A percentile compares a stretch with the other conserved stretches of the same genome.
These are phyloP conservation scores for Cebus imitator DNA, from an alignment of 2,113 vertebrate species.

Conservation along the genomic window DNA sequence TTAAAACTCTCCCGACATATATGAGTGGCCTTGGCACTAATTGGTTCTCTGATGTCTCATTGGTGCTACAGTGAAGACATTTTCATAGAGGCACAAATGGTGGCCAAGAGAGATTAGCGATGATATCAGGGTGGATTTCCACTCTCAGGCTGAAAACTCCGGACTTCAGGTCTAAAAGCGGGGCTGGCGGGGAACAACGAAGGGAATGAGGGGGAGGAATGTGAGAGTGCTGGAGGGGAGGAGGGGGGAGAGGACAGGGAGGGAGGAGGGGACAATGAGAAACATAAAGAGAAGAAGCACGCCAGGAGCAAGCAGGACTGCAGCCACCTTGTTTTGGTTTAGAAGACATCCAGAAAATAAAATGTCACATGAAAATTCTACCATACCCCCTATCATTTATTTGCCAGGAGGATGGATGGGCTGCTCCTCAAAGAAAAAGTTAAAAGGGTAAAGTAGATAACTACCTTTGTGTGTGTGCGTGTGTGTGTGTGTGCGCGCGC, in stretches of 20 bases:
- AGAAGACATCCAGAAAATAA: not conserved
- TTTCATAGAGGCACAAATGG: not conserved
- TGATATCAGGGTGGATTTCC: not conserved
- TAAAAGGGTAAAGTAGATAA: not conserved
- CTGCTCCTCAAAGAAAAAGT: not conserved
- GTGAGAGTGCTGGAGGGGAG: no score
- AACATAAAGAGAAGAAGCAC: not conserved
- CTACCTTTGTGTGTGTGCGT: no score
- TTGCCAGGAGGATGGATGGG: not conserved
- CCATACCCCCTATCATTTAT: no score
- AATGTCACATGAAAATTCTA: not conserved
- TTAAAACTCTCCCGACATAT: not conserved
- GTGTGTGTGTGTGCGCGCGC: no score
- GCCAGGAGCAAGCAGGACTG: not conserved
- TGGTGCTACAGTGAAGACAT: not conserved
- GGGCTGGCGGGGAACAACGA: accelerated
- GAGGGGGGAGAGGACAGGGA: not conserved
- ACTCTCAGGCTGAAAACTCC: not conserved
- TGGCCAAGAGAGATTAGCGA: not conserved
- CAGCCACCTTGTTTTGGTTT: not conserved
- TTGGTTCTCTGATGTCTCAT: accelerated
- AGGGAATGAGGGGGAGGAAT: not conserved
- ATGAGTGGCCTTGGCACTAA: not conserved
- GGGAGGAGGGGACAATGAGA: not conserved
- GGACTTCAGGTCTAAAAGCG: not conserved